Conservation (phyloP, 2,113 vertebrate genomes). For the Tretioscincus oriximinensis region DNA sequence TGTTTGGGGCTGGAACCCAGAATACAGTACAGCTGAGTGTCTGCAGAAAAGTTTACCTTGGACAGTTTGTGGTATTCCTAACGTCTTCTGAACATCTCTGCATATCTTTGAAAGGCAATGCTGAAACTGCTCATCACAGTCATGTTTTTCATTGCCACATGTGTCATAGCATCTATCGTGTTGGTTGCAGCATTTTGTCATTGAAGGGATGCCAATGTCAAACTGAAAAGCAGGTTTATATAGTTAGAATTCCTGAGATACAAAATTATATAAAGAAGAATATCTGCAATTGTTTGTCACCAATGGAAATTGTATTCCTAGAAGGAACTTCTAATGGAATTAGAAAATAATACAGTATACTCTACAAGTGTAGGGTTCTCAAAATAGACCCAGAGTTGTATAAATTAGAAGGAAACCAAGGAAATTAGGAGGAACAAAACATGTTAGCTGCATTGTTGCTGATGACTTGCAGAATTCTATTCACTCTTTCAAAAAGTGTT, state of each 20-base stretch:
- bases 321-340: background rate
- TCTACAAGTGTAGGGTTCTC: background rate
- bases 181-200: constrained; percentile 96
- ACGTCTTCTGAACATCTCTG: constrained; percentile 86
- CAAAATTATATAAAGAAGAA: fast-evolving
- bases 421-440: no score
- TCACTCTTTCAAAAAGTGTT: no score
- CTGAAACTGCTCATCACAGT: constrained; percentile 92
- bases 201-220: constrained; percentile 93
- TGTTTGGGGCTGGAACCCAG: background rate
- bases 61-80: constrained; percentile 85
- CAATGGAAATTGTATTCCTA: background rate
- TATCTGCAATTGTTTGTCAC: background rate
- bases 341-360: background rate
- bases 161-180: constrained; percentile 95
- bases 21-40: background rate
- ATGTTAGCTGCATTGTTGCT: no score
- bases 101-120: constrained; percentile 92
- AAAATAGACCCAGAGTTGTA: background rate
- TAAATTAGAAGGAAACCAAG: no score
- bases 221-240: constrained; percentile 74
- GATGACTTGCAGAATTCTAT: no score
- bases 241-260: background rate
- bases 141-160: constrained; percentile 86
- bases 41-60: constrained; percentile 76